These are phyloP conservation scores for Pseudorectes ferrugineus DNA, from an alignment of 2,113 vertebrate species.

Conservation along the genomic window DNA sequence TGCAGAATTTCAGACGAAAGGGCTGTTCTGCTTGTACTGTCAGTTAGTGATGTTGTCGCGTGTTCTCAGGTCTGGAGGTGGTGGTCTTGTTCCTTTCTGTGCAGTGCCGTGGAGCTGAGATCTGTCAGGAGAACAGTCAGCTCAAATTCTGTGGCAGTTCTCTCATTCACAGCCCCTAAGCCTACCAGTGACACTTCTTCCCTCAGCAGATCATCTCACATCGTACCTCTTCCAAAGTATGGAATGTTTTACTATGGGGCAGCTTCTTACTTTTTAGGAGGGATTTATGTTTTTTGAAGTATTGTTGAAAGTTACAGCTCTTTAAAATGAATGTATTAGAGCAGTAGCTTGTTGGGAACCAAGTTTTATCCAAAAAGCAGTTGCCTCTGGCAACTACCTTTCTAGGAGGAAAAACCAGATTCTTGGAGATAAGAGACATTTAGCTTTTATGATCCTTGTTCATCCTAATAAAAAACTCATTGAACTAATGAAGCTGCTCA, in stretches of 20 bases:
- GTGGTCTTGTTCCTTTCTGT: not conserved
- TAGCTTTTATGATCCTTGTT: not conserved
- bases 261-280: not conserved
- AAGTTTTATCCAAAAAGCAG: not conserved
- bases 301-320: not conserved
- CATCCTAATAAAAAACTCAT: not conserved
- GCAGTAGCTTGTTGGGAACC: not conserved
- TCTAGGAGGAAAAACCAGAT: not conserved
- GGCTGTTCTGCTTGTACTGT: not conserved
- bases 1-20: not conserved
- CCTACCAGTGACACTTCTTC: not conserved
- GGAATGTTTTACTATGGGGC: not conserved
- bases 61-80: not conserved
- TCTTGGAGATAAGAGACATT: not conserved
- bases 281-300: not conserved
- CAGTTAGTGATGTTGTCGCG: rapidly evolving
- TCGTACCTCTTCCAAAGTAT: not conserved
- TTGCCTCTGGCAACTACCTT: not conserved
- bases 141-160: not conserved
- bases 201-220: not conserved
- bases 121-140: not conserved
- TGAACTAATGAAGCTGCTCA: not conserved
- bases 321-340: not conserved
- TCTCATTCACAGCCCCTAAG: not conserved
- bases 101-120: not conserved